Base-by-base conservation (phyloP, 2,113 vertebrate genomes). In the Amazona vittata region DNA sequence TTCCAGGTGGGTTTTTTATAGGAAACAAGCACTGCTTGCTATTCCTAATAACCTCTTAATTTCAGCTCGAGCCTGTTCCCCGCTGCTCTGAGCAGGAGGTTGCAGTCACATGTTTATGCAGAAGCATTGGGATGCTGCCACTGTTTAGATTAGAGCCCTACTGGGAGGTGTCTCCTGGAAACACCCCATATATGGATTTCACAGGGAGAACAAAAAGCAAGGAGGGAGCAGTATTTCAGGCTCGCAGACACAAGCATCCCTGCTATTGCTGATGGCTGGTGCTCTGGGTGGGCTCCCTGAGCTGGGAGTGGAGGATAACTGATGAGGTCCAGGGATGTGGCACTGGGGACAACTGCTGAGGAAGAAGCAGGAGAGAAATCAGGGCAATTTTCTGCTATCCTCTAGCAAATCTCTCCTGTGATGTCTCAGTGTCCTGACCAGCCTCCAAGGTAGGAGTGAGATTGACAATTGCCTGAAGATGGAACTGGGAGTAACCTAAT, bases 101-200 rank as follows among this genome's bases (percentile, higher is more conserved):
- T 6, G 84, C 25, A 76, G 63, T 18, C 69, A 55, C 20, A n/a
- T 12, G 6, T 64, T 87, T 59, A 21, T 22, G 74, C 69, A 68
- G 62, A 46, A 93, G 49, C 41, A n/a, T 57, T 94, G 77, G 94
- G 94, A 94, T 89, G 77, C 67, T 94, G 93, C 94, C 91, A 81
- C 91, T 91, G 93, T 91, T 96, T 89, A 74, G 77, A 71, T 71
- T 33, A 53, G n/a, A 95, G 74, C 52, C 62, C 50, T 50, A 11
- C 77, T 43, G 84, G 84, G 96, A 91, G 39, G 78, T 68, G 94
- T 93, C 92, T 93, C 87, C 69, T 79, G 94, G 95, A 94, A 95
- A 90, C 80, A 19, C 43, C 87, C 94, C 92, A 68, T 85, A 90
- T 73, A 93, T 64, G 94, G 96, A 86, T 87, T 50, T 18, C 22